phyloP scores from a whole-genome alignment of 2,797 vertebrate genomes.

The Eptatretus atami region DNA sequence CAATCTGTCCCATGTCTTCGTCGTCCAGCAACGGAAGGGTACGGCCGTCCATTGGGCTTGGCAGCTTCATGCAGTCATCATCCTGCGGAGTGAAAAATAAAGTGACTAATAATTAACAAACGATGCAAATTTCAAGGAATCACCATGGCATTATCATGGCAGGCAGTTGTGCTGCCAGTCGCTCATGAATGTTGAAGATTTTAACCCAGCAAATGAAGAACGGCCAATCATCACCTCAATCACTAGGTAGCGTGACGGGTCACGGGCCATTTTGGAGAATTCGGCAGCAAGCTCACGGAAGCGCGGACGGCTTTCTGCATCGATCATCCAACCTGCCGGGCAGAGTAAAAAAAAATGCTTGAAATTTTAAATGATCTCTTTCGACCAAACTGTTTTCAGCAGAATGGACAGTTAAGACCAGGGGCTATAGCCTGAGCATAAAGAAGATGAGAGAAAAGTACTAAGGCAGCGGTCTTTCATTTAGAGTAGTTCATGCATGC shows the following conservation, averaged over 20 bases:
- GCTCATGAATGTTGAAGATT: too few relatives aligned
- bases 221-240: conserved; percentile 33
- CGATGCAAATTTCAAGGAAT: too few relatives aligned
- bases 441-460: too few relatives aligned
- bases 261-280: conserved; percentile 88
- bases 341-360: background rate
- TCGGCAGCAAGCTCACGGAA: conserved; percentile 87
- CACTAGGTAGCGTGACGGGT: conserved; percentile 78
- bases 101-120: too few relatives aligned
- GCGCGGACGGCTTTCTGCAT: conserved; percentile 79
- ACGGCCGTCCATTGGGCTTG: conserved; percentile 79
- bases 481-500: too few relatives aligned
- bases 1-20: conserved; percentile 65
- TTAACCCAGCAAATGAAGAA: too few relatives aligned
- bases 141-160: too few relatives aligned
- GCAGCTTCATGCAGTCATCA: conserved; percentile 80
- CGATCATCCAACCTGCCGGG: conserved; percentile 78
- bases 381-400: too few relatives aligned
- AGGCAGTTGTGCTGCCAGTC: too few relatives aligned
- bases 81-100: conserved; percentile 20
- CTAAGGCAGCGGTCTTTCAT: too few relatives aligned
- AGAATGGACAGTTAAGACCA: too few relatives aligned
- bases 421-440: too few relatives aligned
- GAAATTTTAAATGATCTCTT: background rate
- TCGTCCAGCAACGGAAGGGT: conserved; percentile 93